Conservation (phyloP, 2,797 vertebrate species). For the Pangasius mekongensis region DNA sequence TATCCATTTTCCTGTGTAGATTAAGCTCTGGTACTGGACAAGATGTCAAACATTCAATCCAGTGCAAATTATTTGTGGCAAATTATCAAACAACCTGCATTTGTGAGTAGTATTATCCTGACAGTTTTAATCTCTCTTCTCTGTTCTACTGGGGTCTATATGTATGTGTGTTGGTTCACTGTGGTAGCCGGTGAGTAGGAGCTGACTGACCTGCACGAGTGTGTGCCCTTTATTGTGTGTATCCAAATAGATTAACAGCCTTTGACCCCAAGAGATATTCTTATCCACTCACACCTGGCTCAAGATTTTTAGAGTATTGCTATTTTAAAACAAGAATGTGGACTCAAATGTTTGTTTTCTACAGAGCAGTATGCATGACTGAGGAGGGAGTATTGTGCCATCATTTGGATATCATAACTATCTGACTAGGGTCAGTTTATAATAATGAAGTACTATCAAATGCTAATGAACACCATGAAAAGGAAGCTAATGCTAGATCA, state of each 20-base stretch:
- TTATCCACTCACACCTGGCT: conserved; percentile 38
- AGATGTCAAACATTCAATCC: background rate
- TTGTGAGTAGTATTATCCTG: background rate
- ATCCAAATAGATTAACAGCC: conserved; percentile 32
- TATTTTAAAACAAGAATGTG: conserved; percentile 22
- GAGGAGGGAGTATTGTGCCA: background rate
- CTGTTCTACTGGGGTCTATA: conserved; percentile 49
- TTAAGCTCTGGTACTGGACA: background rate
- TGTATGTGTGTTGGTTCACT: conserved; percentile 35
- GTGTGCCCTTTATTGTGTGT: conserved; percentile 60
- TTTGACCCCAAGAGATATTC: conserved; percentile 43
- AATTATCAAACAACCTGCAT: background rate
- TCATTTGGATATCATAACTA: background rate
- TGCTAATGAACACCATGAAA: background rate
- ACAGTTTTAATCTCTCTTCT: conserved; percentile 19
- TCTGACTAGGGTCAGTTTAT: too few relatives aligned
- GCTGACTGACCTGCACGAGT: conserved; percentile 62
- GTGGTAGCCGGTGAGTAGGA: conserved; percentile 84
- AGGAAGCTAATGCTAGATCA: background rate
- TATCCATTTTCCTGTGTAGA: background rate
- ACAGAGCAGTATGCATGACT: background rate
- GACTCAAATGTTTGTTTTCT: background rate
- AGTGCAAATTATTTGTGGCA: background rate
- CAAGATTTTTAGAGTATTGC: conserved; percentile 13
- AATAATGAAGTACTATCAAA: background rate